These are phyloP conservation scores for Leucoraja ocellata DNA, from an alignment of 2,797 vertebrate genomes.

Conservation along the genomic window DNA sequence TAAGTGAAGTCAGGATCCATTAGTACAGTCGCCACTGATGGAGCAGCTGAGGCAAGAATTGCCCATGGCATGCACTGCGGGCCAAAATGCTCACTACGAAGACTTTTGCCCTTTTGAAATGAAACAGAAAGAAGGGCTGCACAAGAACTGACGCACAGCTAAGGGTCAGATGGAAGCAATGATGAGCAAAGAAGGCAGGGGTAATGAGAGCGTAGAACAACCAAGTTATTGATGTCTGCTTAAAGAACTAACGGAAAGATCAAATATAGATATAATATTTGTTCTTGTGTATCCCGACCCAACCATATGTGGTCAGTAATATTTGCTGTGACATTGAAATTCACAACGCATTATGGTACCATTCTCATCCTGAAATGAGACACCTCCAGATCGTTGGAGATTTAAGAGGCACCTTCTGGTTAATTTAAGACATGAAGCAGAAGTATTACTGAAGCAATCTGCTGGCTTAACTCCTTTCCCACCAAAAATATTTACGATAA, in stretches of 20 bases:
- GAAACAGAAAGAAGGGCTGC: slow-evolving; percentile 59
- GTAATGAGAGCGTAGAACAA: background rate
- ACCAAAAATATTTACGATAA: background rate
- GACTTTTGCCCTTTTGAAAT: slow-evolving; percentile 86
- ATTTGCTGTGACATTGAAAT: slow-evolving; percentile 2
- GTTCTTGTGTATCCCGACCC: background rate
- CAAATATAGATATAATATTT: slow-evolving; percentile 39
- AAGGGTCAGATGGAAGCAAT: slow-evolving; percentile 48
- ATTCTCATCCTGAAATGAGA: background rate
- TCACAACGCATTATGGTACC: background rate
- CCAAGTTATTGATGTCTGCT: slow-evolving; percentile 39
- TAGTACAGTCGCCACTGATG: slow-evolving; percentile 80
- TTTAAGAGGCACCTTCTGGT: background rate
- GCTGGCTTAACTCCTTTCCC: too few species aligned
- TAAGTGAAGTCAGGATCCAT: slow-evolving; percentile 94
- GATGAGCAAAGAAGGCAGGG: slow-evolving; percentile 41
- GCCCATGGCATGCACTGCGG: slow-evolving; percentile 76
- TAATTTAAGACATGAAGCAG: background rate
- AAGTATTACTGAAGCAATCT: too few species aligned
- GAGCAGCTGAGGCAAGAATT: slow-evolving; percentile 82
- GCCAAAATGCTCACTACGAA: slow-evolving; percentile 68
- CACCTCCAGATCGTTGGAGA: background rate
- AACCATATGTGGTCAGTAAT: background rate
- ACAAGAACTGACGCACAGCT: slow-evolving; percentile 49
- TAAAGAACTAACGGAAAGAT: slow-evolving; percentile 46